Conservation (phyloP, 2,888 invertebrate species). For the Teleiodes luculella region DNA sequence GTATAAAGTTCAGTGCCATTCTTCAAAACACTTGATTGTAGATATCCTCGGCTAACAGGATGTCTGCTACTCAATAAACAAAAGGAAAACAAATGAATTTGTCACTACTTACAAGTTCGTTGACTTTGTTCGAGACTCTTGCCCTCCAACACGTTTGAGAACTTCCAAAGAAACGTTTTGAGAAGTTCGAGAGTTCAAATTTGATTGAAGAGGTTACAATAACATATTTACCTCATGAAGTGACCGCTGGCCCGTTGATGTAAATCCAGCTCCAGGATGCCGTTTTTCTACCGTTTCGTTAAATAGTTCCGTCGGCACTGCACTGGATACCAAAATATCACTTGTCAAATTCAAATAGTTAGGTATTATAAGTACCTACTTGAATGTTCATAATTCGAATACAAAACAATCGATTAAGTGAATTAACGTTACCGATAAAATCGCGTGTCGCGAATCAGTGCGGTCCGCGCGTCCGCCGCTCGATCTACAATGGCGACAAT, state of each 20-base stretch:
- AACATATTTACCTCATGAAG: constrained; percentile 81
- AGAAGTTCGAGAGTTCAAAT: background rate
- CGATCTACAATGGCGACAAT: constrained; percentile 74
- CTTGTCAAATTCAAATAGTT: constrained; percentile 16
- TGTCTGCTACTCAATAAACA: constrained; percentile 23
- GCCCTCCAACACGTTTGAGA: constrained; percentile 16
- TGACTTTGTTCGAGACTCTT: constrained; percentile 31
- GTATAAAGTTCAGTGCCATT: no score
- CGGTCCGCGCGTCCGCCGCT: constrained; percentile 61
- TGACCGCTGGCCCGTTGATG: constrained; percentile 87
- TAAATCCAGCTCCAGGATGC: constrained; percentile 87
- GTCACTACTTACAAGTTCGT: constrained; percentile 38
- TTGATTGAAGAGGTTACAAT: background rate
- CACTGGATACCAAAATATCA: constrained; percentile 37
- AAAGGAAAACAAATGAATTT: constrained; percentile 35
- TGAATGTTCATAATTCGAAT: constrained; percentile 37
- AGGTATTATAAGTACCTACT: constrained; percentile 23
- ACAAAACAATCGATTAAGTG: constrained; percentile 53
- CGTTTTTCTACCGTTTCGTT: constrained; percentile 59
- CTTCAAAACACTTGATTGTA: background rate
- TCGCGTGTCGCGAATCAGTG: constrained; percentile 57
- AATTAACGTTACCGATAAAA: constrained; percentile 50
- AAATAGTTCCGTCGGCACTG: constrained; percentile 49
- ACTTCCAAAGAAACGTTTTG: background rate
- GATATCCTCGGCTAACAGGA: constrained; percentile 1